A percentile compares a stretch with the other conserved stretches of the same genome.
phyloP scores from a whole-genome alignment of 2,888 invertebrate species.

The Callimorpha dominula region DNA sequence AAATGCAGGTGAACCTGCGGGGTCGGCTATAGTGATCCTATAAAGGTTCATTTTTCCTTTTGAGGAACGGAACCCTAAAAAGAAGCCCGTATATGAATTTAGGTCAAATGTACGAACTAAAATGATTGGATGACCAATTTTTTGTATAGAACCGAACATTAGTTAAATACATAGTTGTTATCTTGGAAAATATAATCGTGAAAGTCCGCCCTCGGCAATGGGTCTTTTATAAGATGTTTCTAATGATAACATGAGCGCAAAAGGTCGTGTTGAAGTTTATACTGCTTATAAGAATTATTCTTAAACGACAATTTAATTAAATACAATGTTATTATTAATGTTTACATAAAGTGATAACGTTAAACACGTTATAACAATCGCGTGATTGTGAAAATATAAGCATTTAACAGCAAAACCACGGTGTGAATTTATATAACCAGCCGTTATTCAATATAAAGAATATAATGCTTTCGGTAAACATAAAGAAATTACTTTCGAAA shows the following conservation, averaged over 20 bases:
- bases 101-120: too few species aligned
- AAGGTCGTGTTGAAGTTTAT: not conserved
- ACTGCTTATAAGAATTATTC: not conserved
- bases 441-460: slow-evolving; percentile 16
- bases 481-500: slow-evolving; percentile 16
- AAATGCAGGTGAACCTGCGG: too few species aligned
- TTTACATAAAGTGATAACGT: slow-evolving; percentile 3
- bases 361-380: slow-evolving; percentile 20
- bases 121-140: too few species aligned
- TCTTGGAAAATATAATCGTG: too few species aligned
- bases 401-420: slow-evolving; percentile 12
- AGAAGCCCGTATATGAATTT: too few species aligned
- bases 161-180: too few species aligned
- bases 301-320: not conserved
- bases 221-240: too few species aligned
- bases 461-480: slow-evolving; percentile 13
- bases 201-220: too few species aligned
- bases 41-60: too few species aligned
- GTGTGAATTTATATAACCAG: slow-evolving; percentile 12
- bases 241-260: not conserved
- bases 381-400: slow-evolving; percentile 8
- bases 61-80: too few species aligned
- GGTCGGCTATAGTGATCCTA: too few species aligned
- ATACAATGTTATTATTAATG: not conserved
- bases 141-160: too few species aligned